Percentiles rank a stretch among this genome's conserved stretches.
Evolutionary conservation across 2,888 invertebrate species (phyloP).

Genomic region (Epistrophe eligans): DNA sequence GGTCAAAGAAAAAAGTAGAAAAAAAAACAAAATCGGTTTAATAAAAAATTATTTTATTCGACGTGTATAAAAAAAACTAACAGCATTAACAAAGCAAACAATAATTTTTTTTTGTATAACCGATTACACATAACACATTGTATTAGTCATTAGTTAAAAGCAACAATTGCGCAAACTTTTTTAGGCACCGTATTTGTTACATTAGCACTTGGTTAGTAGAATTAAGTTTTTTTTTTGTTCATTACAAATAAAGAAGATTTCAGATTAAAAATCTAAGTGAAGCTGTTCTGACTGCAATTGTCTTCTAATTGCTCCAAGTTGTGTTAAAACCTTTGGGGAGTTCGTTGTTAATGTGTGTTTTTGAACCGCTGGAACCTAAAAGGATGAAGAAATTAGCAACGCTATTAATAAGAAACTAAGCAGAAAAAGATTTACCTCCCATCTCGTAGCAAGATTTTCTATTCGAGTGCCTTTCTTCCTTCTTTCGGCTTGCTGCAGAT

Average conservation of each 20-base stretch:
- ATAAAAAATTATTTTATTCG: conserved; percentile 19
- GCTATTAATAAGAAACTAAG: not conserved
- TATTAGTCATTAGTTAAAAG: conserved; percentile 39
- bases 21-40: not conserved
- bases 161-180: conserved; percentile 50
- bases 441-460: conserved; percentile 84
- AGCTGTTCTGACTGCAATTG: conserved; percentile 88
- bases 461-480: conserved; percentile 77
- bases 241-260: not conserved
- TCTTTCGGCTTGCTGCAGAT: conserved; percentile 47
- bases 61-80: conserved; percentile 6
- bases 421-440: conserved; percentile 83
- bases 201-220: conserved; percentile 55
- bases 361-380: conserved; percentile 87
- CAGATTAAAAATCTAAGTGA: conserved; percentile 84
- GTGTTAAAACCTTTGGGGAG: conserved; percentile 86
- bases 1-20: too few relatives aligned
- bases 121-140: conserved; percentile 29
- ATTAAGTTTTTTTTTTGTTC: conserved; percentile 3
- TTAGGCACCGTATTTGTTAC: conserved; percentile 62
- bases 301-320: conserved; percentile 88
- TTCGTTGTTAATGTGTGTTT: conserved; percentile 80
- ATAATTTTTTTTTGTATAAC: conserved; percentile 19
- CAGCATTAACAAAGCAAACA: conserved; percentile 51
- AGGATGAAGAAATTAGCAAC: not conserved